phyloP scores from a whole-genome alignment of 2,888 invertebrate genomes.

The Herminia tarsipennalis region DNA sequence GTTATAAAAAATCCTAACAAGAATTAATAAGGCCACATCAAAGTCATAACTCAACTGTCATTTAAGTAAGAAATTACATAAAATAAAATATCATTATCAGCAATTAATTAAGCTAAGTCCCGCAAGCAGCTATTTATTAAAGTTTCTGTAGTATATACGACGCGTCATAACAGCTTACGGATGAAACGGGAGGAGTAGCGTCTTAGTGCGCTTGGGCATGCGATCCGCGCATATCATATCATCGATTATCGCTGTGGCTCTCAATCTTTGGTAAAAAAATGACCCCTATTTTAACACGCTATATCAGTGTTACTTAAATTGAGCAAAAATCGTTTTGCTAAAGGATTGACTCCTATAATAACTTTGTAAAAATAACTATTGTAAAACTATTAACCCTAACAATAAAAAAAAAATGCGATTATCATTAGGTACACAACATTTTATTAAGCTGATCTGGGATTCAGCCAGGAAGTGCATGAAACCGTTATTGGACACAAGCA shows the following conservation, averaged over 20 bases:
- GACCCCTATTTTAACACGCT: neutral
- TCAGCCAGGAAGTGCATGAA: no score
- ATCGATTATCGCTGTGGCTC: conserved; percentile 11
- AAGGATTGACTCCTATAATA: no score
- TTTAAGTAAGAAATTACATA: no score
- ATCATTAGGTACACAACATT: no score
- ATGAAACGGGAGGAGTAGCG: conserved; percentile 35
- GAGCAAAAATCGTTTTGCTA: no score
- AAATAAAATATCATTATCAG: conserved; percentile 4
- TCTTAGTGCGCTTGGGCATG: conserved; percentile 38
- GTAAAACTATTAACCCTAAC: no score
- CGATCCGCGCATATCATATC: conserved; percentile 46
- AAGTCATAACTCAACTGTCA: neutral
- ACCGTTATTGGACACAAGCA: no score
- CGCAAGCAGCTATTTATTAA: conserved; percentile 29
- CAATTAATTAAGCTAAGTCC: conserved; percentile 6
- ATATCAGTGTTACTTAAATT: neutral
- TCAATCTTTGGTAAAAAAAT: no score
- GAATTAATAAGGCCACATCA: neutral
- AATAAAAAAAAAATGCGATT: no score
- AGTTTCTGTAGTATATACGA: conserved; percentile 27
- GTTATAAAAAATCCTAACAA: neutral
- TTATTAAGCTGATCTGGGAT: no score
- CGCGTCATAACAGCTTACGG: conserved; percentile 35
- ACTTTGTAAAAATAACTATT: no score